Conservation (phyloP, 2,888 invertebrate genomes). For the Hedychridium roseum region DNA sequence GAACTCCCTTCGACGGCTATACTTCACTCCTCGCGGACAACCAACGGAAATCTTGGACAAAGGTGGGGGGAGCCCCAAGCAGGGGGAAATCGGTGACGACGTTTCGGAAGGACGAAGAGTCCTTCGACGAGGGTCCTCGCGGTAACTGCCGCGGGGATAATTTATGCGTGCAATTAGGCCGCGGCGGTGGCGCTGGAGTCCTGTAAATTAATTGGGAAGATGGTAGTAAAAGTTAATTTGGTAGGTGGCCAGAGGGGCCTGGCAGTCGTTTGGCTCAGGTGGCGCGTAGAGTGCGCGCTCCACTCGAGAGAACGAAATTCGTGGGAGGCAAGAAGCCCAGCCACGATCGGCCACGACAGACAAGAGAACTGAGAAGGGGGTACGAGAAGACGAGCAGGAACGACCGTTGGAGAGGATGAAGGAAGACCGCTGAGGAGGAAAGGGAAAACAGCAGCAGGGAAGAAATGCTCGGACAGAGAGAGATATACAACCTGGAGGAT, state of each 20-base stretch:
- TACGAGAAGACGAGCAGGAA: constrained; percentile 5
- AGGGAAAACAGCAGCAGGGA: not conserved
- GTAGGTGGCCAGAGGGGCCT: constrained; percentile 45
- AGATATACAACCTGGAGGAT: constrained; percentile 8
- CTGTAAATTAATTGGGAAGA: constrained; percentile 60
- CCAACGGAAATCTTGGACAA: too few relatives aligned
- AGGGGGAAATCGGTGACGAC: too few relatives aligned
- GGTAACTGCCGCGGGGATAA: constrained; percentile 51
- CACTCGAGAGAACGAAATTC: constrained; percentile 32
- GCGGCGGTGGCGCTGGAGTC: constrained; percentile 42
- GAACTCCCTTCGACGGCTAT: too few relatives aligned
- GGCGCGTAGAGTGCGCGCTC: constrained; percentile 38
- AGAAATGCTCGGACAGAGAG: constrained; percentile 1
- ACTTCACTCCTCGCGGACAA: too few relatives aligned
- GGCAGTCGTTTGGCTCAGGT: constrained; percentile 57
- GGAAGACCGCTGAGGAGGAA: constrained; percentile 12
- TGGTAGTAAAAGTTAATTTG: constrained; percentile 61
- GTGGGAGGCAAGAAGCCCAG: constrained; percentile 27
- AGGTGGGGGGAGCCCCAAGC: too few relatives aligned
- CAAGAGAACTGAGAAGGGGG: constrained; percentile 10
- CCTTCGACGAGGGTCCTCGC: too few relatives aligned
- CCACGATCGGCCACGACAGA: constrained; percentile 2
- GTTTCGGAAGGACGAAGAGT: too few relatives aligned
- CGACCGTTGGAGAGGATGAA: constrained; percentile 22
- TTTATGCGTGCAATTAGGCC: constrained; percentile 58